These are phyloP conservation scores for Pandemis corylana DNA, from an alignment of 2,888 invertebrate genomes.

Conservation along the genomic window DNA sequence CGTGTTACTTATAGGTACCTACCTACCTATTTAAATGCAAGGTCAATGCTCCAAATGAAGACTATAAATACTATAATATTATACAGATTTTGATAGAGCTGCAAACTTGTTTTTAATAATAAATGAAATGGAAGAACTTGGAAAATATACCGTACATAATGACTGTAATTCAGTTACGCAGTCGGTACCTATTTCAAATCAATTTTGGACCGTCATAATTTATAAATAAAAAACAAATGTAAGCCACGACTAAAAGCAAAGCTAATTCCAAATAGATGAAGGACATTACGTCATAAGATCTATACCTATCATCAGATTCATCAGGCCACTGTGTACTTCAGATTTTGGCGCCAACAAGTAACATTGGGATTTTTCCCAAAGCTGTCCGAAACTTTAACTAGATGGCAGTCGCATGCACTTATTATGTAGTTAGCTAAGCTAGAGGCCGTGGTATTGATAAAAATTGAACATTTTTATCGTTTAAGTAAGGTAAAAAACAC, in stretches of 20 bases:
- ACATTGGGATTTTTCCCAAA: neutral
- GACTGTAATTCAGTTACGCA: too few species aligned
- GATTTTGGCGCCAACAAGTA: neutral
- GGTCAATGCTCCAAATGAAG: conserved; percentile 29
- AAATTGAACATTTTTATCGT: too few species aligned
- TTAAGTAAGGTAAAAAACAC: too few species aligned
- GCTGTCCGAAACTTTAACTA: neutral
- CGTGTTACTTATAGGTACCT: conserved; percentile 35
- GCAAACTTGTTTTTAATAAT: neutral
- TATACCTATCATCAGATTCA: too few species aligned
- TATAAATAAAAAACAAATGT: too few species aligned
- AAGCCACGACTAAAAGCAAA: too few species aligned
- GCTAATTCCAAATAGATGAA: neutral
- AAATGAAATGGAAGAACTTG: too few species aligned
- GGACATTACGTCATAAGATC: too few species aligned
- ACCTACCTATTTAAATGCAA: conserved; percentile 31
- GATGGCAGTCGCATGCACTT: conserved; percentile 3
- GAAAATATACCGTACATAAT: neutral
- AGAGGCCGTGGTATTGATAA: too few species aligned
- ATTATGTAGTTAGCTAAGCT: neutral
- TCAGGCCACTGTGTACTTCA: neutral
- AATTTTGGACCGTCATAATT: neutral
- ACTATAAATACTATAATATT: neutral
- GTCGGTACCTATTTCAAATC: neutral
- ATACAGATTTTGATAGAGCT: neutral